Percentiles rank a stretch among this genome's conserved stretches.
These are phyloP conservation scores for Adelosebastes latens DNA, from an alignment of 2,797 vertebrate species.

Conservation along the genomic window DNA sequence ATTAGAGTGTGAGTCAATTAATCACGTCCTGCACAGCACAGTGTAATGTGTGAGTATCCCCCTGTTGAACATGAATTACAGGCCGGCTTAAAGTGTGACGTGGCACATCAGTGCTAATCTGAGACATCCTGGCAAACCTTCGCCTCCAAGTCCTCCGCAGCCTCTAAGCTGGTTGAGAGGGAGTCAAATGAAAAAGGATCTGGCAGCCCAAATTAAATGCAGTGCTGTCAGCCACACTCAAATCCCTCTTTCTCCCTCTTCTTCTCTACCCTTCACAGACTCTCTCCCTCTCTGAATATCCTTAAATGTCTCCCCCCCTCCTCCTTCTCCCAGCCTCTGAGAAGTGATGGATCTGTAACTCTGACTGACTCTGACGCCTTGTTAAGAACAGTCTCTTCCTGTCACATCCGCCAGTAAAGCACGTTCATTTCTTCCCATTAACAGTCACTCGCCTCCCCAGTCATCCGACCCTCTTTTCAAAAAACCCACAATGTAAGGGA, in stretches of 20 bases:
- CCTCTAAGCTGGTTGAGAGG: slow-evolving; percentile 82
- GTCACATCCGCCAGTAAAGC: slow-evolving; percentile 83
- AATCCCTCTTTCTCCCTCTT: slow-evolving; percentile 77
- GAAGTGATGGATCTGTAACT: slow-evolving; percentile 86
- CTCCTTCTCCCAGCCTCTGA: slow-evolving; percentile 57
- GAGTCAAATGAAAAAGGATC: slow-evolving; percentile 84
- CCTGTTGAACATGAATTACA: slow-evolving; percentile 86
- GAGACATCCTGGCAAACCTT: slow-evolving; percentile 80
- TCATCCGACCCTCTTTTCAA: slow-evolving; percentile 66
- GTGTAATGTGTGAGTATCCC: slow-evolving; percentile 85
- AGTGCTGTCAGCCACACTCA: slow-evolving; percentile 79
- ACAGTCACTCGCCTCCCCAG: slow-evolving; percentile 75
- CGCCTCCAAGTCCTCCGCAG: slow-evolving; percentile 74
- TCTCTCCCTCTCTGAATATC: slow-evolving; percentile 78
- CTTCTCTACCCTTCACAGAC: slow-evolving; percentile 76
- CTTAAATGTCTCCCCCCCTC: slow-evolving; percentile 66
- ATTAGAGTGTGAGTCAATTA: slow-evolving; percentile 85
- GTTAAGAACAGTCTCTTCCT: slow-evolving; percentile 85
- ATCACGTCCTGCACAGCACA: slow-evolving; percentile 79
- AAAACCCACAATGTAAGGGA: slow-evolving; percentile 70
- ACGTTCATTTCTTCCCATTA: slow-evolving; percentile 84
- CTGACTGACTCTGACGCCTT: slow-evolving; percentile 85
- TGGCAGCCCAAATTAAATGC: slow-evolving; percentile 85
- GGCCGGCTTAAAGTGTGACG: slow-evolving; percentile 80
- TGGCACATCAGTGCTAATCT: slow-evolving; percentile 81